phyloP scores from a whole-genome alignment of 2,113 vertebrate genomes.

The Arvicanthis niloticus region DNA sequence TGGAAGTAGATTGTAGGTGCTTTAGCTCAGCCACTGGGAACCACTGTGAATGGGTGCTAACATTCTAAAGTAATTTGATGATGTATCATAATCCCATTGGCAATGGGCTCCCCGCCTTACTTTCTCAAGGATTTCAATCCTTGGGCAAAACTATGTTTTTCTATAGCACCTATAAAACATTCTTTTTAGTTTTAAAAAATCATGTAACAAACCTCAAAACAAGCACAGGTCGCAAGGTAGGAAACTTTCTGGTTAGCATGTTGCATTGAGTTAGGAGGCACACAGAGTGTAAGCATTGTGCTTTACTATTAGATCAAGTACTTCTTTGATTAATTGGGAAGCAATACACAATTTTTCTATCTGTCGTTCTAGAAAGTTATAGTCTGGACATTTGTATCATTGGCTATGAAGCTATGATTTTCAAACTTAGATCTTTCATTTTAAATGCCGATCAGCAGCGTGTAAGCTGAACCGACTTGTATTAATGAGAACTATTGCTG shows the following conservation, averaged over 20 bases:
- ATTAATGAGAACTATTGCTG: background rate
- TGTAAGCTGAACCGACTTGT: too few relatives aligned
- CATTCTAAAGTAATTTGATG: background rate
- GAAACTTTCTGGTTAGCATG: background rate
- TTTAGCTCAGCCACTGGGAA: background rate
- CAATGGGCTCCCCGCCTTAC: background rate
- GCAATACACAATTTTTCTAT: background rate
- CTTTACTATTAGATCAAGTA: slow-evolving; percentile 17
- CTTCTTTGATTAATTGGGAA: slow-evolving; percentile 46
- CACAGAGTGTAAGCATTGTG: background rate
- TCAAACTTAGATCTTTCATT: background rate
- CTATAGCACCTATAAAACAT: background rate
- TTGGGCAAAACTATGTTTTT: background rate
- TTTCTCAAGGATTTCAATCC: background rate
- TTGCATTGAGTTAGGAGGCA: background rate
- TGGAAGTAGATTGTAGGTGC: background rate
- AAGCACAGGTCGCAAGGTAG: background rate
- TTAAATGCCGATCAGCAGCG: background rate
- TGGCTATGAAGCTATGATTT: background rate
- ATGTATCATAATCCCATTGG: background rate
- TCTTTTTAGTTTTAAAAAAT: background rate
- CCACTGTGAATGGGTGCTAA: background rate
- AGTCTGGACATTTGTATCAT: background rate
- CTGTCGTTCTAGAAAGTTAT: slow-evolving; percentile 14
- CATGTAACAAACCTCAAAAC: background rate